These are phyloP conservation scores for Spodoptera litura DNA, from an alignment of 1,140 invertebrate genomes.

Conservation along the genomic window DNA sequence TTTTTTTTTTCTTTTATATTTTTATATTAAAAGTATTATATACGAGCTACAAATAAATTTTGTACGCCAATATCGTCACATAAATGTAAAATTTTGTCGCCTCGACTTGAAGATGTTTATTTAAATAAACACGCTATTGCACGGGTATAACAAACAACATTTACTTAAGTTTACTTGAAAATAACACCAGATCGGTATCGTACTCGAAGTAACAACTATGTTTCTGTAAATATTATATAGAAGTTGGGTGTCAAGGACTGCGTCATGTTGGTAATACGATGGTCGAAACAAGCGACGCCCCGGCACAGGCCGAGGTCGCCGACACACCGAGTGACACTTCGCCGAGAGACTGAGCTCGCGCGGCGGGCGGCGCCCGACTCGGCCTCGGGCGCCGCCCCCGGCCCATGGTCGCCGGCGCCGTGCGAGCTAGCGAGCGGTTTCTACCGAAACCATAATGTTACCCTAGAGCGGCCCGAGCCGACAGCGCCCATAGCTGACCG, in stretches of 20 bases:
- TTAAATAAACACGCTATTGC: slow-evolving; percentile 7
- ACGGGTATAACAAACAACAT: slow-evolving; percentile 15
- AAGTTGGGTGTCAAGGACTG: slow-evolving; percentile 4
- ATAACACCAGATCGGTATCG: background rate
- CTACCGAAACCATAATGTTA: slow-evolving; percentile 33
- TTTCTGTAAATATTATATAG: slow-evolving; percentile 8
- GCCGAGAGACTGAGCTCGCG: background rate
- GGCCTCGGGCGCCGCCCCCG: background rate
- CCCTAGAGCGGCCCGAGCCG: slow-evolving; percentile 18
- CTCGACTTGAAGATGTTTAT: slow-evolving; percentile 6
- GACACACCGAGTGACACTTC: slow-evolving; percentile 11
- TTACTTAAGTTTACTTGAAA: slow-evolving; percentile 29
- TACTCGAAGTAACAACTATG: slow-evolving; percentile 10
- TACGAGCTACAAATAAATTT: slow-evolving; percentile 43
- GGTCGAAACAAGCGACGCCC: background rate
- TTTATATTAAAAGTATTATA: slow-evolving; percentile 33
- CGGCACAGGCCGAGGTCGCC: background rate
- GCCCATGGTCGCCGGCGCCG: background rate
- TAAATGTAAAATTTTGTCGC: slow-evolving; percentile 22
- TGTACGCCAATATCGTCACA: slow-evolving; percentile 37
- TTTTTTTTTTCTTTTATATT: slow-evolving; percentile 14
- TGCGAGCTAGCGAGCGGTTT: background rate
- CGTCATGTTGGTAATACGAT: slow-evolving; percentile 18
- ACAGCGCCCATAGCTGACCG: slow-evolving; percentile 2
- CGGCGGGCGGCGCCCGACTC: background rate